Conservation (phyloP, 2,113 vertebrate species). For the Ceyx melanurus region DNA sequence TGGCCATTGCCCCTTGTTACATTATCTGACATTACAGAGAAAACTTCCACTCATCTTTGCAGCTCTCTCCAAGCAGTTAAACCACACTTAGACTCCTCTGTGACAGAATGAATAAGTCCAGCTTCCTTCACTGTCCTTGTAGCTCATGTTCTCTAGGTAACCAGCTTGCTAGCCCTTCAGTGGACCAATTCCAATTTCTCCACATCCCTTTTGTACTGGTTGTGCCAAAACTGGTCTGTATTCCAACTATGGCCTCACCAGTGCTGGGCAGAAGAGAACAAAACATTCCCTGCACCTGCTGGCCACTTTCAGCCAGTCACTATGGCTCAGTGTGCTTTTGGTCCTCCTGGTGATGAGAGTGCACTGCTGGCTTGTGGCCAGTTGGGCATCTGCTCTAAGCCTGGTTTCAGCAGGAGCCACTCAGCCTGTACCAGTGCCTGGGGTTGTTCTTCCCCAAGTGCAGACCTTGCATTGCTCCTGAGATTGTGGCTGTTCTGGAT, state of each 20-base stretch:
- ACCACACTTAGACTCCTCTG: background rate
- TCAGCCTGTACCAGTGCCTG: background rate
- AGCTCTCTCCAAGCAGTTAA: background rate
- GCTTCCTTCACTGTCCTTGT: background rate
- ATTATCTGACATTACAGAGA: background rate
- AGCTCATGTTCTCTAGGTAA: background rate
- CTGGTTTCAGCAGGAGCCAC: background rate
- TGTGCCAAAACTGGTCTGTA: background rate
- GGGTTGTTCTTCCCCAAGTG: background rate
- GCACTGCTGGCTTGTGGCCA: background rate
- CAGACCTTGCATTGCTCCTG: background rate
- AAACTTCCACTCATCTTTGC: background rate
- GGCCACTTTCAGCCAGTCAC: background rate
- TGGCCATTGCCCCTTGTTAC: background rate
- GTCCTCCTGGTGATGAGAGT: background rate
- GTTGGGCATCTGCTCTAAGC: background rate
- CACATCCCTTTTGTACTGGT: background rate
- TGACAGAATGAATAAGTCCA: background rate
- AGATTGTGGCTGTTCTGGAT: background rate
- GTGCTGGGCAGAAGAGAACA: background rate
- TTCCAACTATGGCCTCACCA: background rate
- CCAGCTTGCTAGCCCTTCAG: background rate
- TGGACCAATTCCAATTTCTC: background rate
- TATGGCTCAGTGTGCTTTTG: background rate
- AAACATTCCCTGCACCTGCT: background rate